Percentiles rank a stretch among this genome's conserved stretches.
Conservation (phyloP, 2,797 vertebrate species). For the Cheirogaleus major region DNA sequence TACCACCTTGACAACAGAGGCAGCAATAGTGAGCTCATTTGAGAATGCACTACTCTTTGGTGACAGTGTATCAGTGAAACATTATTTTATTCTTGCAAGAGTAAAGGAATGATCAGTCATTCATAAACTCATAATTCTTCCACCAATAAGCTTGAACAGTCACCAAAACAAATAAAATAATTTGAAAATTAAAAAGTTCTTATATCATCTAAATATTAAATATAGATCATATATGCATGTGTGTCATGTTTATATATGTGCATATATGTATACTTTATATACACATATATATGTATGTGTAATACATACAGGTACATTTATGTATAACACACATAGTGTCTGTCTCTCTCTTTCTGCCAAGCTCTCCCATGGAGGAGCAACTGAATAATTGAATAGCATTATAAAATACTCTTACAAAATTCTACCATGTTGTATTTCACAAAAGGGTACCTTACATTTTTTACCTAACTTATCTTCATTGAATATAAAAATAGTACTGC, state of each 20-base stretch:
- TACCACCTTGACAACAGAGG: neutral
- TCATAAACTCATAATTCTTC: neutral
- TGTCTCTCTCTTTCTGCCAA: neutral
- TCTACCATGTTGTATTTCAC: constrained; percentile 12
- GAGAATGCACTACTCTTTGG: neutral
- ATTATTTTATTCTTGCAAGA: neutral
- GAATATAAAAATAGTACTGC: neutral
- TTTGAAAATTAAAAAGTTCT: neutral
- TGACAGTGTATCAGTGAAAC: neutral
- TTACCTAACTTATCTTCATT: neutral
- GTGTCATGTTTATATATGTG: neutral
- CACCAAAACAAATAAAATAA: neutral
- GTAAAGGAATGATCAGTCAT: neutral
- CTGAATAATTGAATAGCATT: neutral
- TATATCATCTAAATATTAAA: neutral
- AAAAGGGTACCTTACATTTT: neutral
- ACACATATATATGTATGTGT: neutral
- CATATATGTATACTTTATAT: neutral
- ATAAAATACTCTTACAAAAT: neutral
- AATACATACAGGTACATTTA: neutral
- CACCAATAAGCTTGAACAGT: neutral
- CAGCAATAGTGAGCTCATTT: neutral
- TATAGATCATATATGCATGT: neutral
- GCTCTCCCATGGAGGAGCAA: neutral
- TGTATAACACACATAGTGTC: neutral